Base-by-base conservation (phyloP, 1,140 invertebrate species). In the Ips typographus region DNA sequence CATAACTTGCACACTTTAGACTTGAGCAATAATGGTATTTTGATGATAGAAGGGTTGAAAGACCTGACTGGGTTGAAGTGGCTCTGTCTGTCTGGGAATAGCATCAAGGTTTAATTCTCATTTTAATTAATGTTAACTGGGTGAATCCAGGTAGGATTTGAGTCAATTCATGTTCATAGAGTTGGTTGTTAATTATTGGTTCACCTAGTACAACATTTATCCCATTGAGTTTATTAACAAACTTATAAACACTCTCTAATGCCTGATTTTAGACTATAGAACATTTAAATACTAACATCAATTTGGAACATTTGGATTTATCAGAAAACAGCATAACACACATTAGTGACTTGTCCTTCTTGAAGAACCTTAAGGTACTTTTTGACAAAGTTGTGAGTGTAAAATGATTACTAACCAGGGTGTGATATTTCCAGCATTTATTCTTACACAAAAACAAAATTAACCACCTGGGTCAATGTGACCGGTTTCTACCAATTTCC, bases 241-340 rank as follows among this genome's bases (percentile, higher is more conserved):
- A 3, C 22, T 49, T 49, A 49, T 6, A 8, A 49, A 49, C 2
- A 49, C 22, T 49, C 6, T 49, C 5, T 8, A 39, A 2, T 49
- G 58, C 52, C 7, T 71, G 65, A 60, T 83, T 91, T 44, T 85
- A 94, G 86, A 89, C 88, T 7, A 94, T 96, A 77, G 93, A 95
- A 77, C 91, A 94, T 82, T 82, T 96, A 57, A 90, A 91, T 73
- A 88, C 88, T 71, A 94, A 93, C 77, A 84, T 87, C 36, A 88
- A 90, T 74, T 81, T 96, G 76, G 90, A 93, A 77, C 87, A 91
- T 78, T 80, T 96, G 64, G 94, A 96, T 84, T 81, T 96, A 51
- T 94, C 94, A 1, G 92, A 94, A 76, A 97, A 97, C 78, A 90
- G 88, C 75, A 95, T 97, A 70, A 88, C 89, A 61, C 87, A 88